Evolutionary conservation across 2,888 invertebrate species (phyloP).

Genomic region (Tricholauxania praeusta): DNA sequence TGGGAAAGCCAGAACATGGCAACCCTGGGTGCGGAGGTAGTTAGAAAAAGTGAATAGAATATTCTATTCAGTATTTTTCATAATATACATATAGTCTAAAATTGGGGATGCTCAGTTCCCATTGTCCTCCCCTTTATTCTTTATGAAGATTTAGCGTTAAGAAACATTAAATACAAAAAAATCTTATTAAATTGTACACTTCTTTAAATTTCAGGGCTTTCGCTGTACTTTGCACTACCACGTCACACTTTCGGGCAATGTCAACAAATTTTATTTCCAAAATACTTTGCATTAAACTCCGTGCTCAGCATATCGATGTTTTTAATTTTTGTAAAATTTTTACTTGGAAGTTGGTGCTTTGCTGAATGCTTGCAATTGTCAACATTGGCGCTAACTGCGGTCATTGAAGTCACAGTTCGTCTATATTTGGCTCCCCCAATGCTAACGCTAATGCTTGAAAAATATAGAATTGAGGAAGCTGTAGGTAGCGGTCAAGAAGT

Average conservation of each 20-base stretch:
- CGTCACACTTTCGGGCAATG: conserved; percentile 89
- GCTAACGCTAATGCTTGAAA: conserved; percentile 78
- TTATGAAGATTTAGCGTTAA: no score
- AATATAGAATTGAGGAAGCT: conserved; percentile 80
- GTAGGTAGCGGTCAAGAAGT: conserved; percentile 85
- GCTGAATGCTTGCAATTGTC: conserved; percentile 71
- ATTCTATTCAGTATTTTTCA: no score
- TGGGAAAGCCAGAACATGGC: no score
- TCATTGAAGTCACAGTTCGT: conserved; percentile 81
- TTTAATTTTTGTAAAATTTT: conserved; percentile 72
- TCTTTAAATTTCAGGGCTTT: conserved; percentile 74
- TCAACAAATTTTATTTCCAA: conserved; percentile 87
- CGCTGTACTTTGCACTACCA: conserved; percentile 87
- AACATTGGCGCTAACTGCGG: conserved; percentile 61
- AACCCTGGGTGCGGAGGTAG: no score
- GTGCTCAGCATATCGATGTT: conserved; percentile 80
- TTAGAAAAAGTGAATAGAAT: no score
- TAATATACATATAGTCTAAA: no score
- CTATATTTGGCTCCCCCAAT: conserved; percentile 82
- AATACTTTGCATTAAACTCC: conserved; percentile 86
- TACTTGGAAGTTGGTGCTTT: conserved; percentile 71
- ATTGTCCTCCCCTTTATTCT: no score
- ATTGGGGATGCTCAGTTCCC: no score
- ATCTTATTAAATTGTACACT: not conserved
- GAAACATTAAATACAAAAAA: no score